Base-by-base conservation (phyloP, 2,888 invertebrate genomes). In the Parnassius glacialis region DNA sequence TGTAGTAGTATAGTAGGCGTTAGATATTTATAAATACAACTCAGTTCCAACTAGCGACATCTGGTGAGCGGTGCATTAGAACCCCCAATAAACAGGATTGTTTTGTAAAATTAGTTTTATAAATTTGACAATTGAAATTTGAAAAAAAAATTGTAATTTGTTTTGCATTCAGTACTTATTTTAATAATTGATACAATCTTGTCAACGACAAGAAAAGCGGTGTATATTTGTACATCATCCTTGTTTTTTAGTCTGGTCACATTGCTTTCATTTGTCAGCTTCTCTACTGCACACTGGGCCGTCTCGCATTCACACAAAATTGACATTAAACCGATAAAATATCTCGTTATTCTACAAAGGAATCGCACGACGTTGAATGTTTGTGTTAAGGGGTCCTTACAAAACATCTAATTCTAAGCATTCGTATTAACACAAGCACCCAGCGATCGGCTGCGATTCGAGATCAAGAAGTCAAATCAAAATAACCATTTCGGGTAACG, bases 261-360 rank as follows among this genome's bases (percentile, higher is more conserved):
- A 50, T 50, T 57, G 51, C 47, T 1, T 48, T 48, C 5, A 13
- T 7, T 25, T 12, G 10, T 11, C n/a, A 9, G 12, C 10, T 51
- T 12, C 41, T 45, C 34, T 41, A 41, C n/a, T n/a, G 43, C 34
- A 41, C 45, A 61, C 66, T 44, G 67, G 72, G 72, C 74, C 63
- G 55, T 44, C 78, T 74, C 80, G 80, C 69, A 78, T 69, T 75
- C 80, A 47, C 76, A 78, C 70, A 84, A 83, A 84, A 84, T 20
- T 83, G 85, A 85, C 85, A 84, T 79, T 81, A 70, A 84, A 81
- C 68, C 80, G 84, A 84, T 85, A 85, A 81, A 83, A 81, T 78
- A 85, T 80, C 82, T 83, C 76, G 79, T 81, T 80, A 85, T 77
- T 82, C 83, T 87, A 87, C 75, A 76, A 79, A 78, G 81, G 85